Evolutionary conservation across 2,888 invertebrate species (phyloP).

Genomic region (Pycnomerus fuliginosus): DNA sequence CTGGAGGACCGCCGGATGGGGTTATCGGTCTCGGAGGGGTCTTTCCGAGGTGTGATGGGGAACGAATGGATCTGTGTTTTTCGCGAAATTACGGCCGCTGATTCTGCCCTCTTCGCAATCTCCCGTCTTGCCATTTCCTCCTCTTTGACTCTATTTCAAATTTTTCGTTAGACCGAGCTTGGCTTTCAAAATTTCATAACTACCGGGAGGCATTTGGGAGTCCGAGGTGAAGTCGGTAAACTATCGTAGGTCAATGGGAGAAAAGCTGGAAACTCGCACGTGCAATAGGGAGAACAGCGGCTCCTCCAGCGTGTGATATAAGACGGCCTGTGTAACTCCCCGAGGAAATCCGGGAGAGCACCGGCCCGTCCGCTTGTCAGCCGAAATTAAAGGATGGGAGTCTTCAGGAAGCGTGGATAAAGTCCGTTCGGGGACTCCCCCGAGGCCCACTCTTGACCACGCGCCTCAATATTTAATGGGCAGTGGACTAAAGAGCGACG

Average conservation of each 20-base stretch:
- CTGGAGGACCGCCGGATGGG: constrained; percentile 57
- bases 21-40: constrained; percentile 60
- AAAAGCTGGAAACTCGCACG: no score
- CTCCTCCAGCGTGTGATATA: constrained; percentile 48
- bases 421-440: constrained; percentile 43
- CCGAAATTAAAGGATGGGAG: constrained; percentile 60
- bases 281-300: no score
- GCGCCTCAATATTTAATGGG: constrained; percentile 51
- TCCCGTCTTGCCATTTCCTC: no score
- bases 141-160: no score
- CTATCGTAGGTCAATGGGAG: no score
- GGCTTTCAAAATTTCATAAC: no score
- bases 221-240: no score
- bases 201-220: no score
- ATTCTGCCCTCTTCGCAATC: constrained; percentile 51
- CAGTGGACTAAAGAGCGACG: constrained; percentile 20
- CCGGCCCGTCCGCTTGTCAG: constrained; percentile 57
- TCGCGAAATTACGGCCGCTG: constrained; percentile 46
- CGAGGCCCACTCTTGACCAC: constrained; percentile 45
- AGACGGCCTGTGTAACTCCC: constrained; percentile 47
- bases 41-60: constrained; percentile 51
- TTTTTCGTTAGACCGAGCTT: no score
- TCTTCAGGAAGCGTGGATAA: constrained; percentile 50
- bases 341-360: constrained; percentile 48
- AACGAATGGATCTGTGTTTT: constrained; percentile 48